Base-by-base conservation (phyloP, 2,797 vertebrate species). In the Sorex maritimensis region DNA sequence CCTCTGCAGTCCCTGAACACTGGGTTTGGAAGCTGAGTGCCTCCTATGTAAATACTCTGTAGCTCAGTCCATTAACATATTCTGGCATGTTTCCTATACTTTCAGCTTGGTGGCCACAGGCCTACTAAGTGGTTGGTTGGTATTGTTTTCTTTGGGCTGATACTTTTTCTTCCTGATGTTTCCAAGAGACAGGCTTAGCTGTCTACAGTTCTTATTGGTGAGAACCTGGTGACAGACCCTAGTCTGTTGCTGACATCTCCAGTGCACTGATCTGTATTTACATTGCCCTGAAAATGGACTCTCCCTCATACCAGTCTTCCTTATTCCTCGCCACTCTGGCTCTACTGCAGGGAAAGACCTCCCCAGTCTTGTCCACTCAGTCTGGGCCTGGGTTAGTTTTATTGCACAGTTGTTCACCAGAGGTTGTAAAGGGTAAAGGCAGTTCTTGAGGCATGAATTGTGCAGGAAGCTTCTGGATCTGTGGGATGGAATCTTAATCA, bases 221-320 rank as follows among this genome's bases (percentile, higher is more conserved):
- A 93, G 69, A 92, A 90, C 92, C 94, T 94, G 68, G 84, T 78
- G 75, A 94, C 91, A 74, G 87, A 63, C 55, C 74, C 12, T 86
- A 69, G 80, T 73, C 71, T 73, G 71, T 73, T 44, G 34, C 85
- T 96, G 93, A 81, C 91, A 81, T 95, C 79, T 83, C 77, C 91
- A 55, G 26, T 55, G 93, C 58, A 89, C 89, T 94, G 74, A 94
- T 95, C 94, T 95, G 0, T 95, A 77, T 95, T 95, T 95, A 94
- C 94, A 82, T 1, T 7, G 74, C 89, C 67, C 85, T 79, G 41
- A 95, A 95, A 94, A 90, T 71, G 6, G 19, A 63, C 79, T 89
- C 71, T 95, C 28, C 44, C 75, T 88, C 79, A 72, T 92, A 78
- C 93, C 93, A 91, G 75, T 44, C 63, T 91, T 81, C 67, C 6